A percentile compares a stretch with the other conserved stretches of the same genome.
These are phyloP conservation scores for Argyra leucocephala DNA, from an alignment of 2,888 invertebrate genomes.

Conservation along the genomic window DNA sequence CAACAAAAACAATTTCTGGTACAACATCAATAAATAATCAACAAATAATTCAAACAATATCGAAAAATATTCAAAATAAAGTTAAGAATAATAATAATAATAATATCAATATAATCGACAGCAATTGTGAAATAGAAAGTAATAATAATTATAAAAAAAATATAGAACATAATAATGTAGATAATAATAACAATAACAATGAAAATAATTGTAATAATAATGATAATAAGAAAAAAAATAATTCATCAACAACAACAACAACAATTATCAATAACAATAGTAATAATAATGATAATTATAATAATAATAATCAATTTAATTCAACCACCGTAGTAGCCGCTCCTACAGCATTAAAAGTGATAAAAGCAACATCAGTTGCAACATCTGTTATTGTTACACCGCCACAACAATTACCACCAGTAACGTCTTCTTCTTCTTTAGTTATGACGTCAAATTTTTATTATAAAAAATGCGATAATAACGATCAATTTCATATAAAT, in stretches of 20 bases:
- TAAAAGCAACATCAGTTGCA: slow-evolving; percentile 28
- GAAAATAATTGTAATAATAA: slow-evolving; percentile 26
- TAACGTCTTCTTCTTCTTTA: slow-evolving; percentile 21
- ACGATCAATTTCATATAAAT: slow-evolving; percentile 17
- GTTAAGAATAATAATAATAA: slow-evolving; percentile 24
- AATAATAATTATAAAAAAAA: neutral
- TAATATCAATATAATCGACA: slow-evolving; percentile 26
- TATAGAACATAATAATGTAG: neutral
- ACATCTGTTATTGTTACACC: slow-evolving; percentile 41
- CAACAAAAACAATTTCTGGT: slow-evolving; percentile 22
- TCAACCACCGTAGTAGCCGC: slow-evolving; percentile 20
- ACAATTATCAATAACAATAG: slow-evolving; percentile 20
- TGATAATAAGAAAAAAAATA: slow-evolving; percentile 29
- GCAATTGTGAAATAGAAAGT: too few species aligned
- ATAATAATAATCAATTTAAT: slow-evolving; percentile 20
- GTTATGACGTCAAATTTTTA: slow-evolving; percentile 23
- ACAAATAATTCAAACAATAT: neutral
- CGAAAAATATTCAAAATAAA: slow-evolving; percentile 14
- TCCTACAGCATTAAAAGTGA: slow-evolving; percentile 20
- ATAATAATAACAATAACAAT: neutral
- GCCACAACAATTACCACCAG: slow-evolving; percentile 23
- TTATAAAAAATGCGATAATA: slow-evolving; percentile 18
- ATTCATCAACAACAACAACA: too few species aligned
- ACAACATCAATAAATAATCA: slow-evolving; percentile 12
- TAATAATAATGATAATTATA: slow-evolving; percentile 18